Conservation (phyloP, 2,797 vertebrate species). For the Percopsis omiscomaycus region DNA sequence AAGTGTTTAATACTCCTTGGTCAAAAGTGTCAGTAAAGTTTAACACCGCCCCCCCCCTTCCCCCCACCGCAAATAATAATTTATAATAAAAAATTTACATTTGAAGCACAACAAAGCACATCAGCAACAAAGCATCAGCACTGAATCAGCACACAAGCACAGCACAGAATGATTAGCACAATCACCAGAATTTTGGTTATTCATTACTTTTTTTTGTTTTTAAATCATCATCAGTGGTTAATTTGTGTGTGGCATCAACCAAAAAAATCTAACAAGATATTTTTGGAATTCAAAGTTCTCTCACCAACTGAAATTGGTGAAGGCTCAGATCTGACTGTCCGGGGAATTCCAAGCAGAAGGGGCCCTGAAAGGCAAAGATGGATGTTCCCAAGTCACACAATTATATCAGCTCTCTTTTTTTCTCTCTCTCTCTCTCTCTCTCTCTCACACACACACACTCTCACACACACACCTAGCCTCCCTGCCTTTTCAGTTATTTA, state of each 20-base stretch:
- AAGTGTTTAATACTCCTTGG: slow-evolving; percentile 14
- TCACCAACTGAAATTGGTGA: slow-evolving; percentile 87
- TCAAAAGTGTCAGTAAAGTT: slow-evolving; percentile 18
- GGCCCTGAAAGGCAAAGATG: slow-evolving; percentile 85
- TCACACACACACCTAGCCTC: slow-evolving; percentile 48
- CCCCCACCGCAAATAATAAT: slow-evolving; percentile 3
- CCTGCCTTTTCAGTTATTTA: slow-evolving; percentile 68
- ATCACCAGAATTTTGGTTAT: slow-evolving; percentile 53
- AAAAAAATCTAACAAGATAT: slow-evolving; percentile 70
- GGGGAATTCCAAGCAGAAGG: slow-evolving; percentile 83
- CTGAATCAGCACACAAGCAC: slow-evolving; percentile 55
- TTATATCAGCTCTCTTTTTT: slow-evolving; percentile 65
- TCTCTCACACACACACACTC: slow-evolving; percentile 4
- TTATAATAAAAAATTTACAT: slow-evolving; percentile 32
- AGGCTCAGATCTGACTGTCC: slow-evolving; percentile 84
- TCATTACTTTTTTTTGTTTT: slow-evolving; percentile 42
- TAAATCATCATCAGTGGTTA: slow-evolving; percentile 35
- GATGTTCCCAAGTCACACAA: slow-evolving; percentile 83
- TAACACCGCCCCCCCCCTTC: background rate
- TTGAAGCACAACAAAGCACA: slow-evolving; percentile 51
- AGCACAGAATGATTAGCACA: slow-evolving; percentile 56
- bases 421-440: background rate
- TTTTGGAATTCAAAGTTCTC: slow-evolving; percentile 79
- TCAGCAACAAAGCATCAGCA: slow-evolving; percentile 62
- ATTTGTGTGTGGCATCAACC: slow-evolving; percentile 71